Conservation (phyloP, 2,888 invertebrate genomes). For the Corythucha ciliata region DNA sequence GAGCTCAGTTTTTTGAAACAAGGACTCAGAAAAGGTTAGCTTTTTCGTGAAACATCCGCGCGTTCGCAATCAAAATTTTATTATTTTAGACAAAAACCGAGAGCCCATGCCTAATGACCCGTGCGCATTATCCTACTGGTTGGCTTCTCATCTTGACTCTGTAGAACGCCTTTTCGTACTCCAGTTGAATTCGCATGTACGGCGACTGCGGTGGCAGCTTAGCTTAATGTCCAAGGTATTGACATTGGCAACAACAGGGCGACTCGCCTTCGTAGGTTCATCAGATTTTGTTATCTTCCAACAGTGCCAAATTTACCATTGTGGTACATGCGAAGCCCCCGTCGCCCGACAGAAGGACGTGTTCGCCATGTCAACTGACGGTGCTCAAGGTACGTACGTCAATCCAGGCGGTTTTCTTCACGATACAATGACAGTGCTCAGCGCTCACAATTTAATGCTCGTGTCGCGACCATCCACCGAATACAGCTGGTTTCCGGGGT, state of each 20-base stretch:
- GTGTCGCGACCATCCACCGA: constrained; percentile 52
- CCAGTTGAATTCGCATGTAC: constrained; percentile 56
- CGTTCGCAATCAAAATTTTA: too few relatives aligned
- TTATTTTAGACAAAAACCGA: constrained; percentile 40
- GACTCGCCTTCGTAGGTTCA: background rate
- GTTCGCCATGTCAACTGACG: constrained; percentile 72
- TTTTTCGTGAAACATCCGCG: too few relatives aligned
- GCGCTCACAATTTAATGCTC: constrained; percentile 44
- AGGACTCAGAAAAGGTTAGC: constrained; percentile 31
- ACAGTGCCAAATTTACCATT: constrained; percentile 45
- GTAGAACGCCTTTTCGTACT: constrained; percentile 56
- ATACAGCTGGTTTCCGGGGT: constrained; percentile 81
- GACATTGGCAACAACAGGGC: constrained; percentile 40
- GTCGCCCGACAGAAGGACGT: constrained; percentile 58
- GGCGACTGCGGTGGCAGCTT: constrained; percentile 53
- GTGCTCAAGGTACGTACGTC: constrained; percentile 69
- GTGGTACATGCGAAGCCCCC: constrained; percentile 45
- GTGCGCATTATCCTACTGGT: constrained; percentile 66
- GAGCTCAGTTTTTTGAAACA: constrained; percentile 39
- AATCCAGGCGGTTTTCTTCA: constrained; percentile 72
- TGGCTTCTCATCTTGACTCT: constrained; percentile 64
- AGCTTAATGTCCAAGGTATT: constrained; percentile 45
- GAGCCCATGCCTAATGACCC: constrained; percentile 54
- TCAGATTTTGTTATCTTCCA: background rate
- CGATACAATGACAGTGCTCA: constrained; percentile 64